A percentile compares a stretch with the other conserved stretches of the same genome.
These are phyloP conservation scores for Hydractinia echinata DNA, from an alignment of 30 jellyfish, hydroid and myxozoan species.

Conservation along the genomic window DNA sequence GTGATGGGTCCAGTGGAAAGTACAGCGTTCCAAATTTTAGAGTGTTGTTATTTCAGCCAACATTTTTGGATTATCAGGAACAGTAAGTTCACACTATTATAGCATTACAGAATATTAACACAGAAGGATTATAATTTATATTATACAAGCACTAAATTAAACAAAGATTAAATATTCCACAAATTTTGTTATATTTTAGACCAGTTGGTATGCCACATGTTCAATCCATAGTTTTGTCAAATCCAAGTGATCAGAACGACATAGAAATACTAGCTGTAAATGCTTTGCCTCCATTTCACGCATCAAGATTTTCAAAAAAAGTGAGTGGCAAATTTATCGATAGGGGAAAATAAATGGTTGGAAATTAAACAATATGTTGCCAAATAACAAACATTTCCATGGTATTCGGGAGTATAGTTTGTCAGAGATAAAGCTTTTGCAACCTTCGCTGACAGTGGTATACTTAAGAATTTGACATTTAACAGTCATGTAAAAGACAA, in stretches of 20 bases:
- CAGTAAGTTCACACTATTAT: constrained; percentile 51
- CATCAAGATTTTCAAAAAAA: constrained; percentile 46
- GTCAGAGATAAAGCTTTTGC: too few species aligned
- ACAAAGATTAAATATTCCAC: neutral
- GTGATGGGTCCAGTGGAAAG: constrained; percentile 12
- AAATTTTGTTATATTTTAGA: constrained; percentile 32
- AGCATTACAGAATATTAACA: too few species aligned
- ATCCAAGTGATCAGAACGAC: constrained; percentile 78
- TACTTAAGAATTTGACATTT: too few species aligned
- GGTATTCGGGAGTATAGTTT: too few species aligned
- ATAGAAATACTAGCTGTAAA: constrained; percentile 44
- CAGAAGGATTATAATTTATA: neutral
- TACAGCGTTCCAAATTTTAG: constrained; percentile 60
- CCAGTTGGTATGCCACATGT: constrained; percentile 89
- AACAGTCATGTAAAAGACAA: too few species aligned
- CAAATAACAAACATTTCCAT: too few species aligned
- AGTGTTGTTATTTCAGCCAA: constrained; percentile 72
- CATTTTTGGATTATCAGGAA: constrained; percentile 82
- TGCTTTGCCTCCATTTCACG: constrained; percentile 72
- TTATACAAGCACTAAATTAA: too few species aligned
- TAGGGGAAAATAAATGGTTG: neutral
- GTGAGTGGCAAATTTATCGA: constrained; percentile 34
- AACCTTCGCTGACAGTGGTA: too few species aligned
- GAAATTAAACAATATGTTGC: neutral
- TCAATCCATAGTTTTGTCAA: constrained; percentile 53